phyloP scores from a whole-genome alignment of 2,113 vertebrate genomes.

The Smithornis capensis region DNA sequence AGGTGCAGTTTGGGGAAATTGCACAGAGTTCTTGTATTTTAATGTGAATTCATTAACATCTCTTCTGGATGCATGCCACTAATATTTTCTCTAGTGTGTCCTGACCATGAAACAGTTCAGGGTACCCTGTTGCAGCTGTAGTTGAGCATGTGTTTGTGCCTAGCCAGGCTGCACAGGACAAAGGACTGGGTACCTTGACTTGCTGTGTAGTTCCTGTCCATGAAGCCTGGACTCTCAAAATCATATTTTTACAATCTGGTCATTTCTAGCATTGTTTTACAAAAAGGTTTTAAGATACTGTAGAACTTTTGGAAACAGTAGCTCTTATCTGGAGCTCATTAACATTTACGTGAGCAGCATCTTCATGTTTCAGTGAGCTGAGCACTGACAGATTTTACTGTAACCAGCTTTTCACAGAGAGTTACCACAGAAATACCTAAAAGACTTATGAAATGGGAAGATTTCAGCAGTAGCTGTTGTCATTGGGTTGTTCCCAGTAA shows the following conservation, averaged over 20 bases:
- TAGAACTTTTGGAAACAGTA: not conserved
- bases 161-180: fast-evolving
- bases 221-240: not conserved
- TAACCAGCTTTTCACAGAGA: not conserved
- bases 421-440: not conserved
- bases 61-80: not conserved
- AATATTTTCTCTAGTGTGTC: not conserved
- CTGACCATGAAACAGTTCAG: not conserved
- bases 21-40: not conserved
- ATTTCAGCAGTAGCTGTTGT: not conserved
- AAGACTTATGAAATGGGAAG: not conserved
- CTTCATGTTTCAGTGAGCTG: not conserved
- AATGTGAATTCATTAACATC: not conserved
- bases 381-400: not conserved
- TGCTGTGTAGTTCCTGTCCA: not conserved
- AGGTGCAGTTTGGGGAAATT: not conserved
- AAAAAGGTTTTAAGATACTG: not conserved
- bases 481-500: not conserved
- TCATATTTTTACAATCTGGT: not conserved
- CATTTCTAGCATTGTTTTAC: not conserved
- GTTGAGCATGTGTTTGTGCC: not conserved
- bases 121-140: not conserved
- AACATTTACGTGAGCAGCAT: not conserved
- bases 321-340: not conserved
- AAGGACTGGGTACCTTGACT: not conserved